Conservation (phyloP, 2,113 vertebrate species). For the Grus americana region DNA sequence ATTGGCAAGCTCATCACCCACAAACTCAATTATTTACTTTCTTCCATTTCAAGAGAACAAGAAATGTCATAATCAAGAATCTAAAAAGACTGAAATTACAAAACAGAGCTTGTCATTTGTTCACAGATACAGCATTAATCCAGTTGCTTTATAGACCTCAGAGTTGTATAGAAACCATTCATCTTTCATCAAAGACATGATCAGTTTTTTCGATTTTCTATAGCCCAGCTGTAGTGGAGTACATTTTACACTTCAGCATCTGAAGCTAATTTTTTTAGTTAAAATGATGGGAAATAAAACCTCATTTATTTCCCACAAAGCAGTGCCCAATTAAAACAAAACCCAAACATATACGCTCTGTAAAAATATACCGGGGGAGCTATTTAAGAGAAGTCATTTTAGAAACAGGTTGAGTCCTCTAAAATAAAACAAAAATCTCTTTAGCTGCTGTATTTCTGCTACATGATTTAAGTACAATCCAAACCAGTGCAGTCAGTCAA, state of each 20-base stretch:
- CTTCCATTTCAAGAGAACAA: constrained; percentile 32
- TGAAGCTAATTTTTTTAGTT: not conserved
- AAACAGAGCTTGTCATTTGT: constrained; percentile 17
- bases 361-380: not conserved
- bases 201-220: not conserved
- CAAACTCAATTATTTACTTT: constrained; percentile 49
- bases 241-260: constrained; percentile 7
- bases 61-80: constrained; percentile 34
- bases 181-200: constrained; percentile 31
- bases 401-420: not conserved
- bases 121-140: constrained; percentile 29
- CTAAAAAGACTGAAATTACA: constrained; percentile 28
- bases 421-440: not conserved
- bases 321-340: constrained; percentile 11
- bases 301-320: not conserved
- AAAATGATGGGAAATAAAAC: constrained; percentile 13
- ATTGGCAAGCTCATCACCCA: constrained; percentile 38
- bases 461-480: not conserved
- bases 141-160: constrained; percentile 1
- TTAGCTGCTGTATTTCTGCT: not conserved
- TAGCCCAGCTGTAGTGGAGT: constrained; percentile 28
- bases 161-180: constrained; percentile 30
- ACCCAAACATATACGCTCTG: not conserved
- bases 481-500: not conserved
- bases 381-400: not conserved